A percentile compares a stretch with the other conserved stretches of the same genome.
These are phyloP conservation scores for Eretmochelys imbricata DNA, from an alignment of 2,113 vertebrate species.

Conservation along the genomic window DNA sequence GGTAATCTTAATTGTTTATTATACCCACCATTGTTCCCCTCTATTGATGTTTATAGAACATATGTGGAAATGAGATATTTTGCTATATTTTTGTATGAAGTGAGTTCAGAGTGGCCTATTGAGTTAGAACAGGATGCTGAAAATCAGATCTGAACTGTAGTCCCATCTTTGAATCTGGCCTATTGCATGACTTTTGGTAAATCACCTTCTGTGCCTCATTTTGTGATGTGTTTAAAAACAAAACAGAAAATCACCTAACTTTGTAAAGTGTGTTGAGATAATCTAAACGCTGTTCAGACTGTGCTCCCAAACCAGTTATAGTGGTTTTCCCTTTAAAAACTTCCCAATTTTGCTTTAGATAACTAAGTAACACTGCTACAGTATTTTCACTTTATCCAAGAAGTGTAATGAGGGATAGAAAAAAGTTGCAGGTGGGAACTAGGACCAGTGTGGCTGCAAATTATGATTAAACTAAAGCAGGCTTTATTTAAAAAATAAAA, in stretches of 20 bases:
- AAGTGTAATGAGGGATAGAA: neutral
- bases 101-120: neutral
- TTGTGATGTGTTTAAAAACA: neutral
- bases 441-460: neutral
- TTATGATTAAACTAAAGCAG: neutral
- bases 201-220: neutral
- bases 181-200: neutral
- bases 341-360: neutral
- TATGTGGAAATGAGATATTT: neutral
- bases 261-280: neutral
- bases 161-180: neutral
- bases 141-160: neutral
- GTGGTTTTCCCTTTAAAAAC: too few relatives aligned
- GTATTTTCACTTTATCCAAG: neutral
- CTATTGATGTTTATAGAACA: constrained; percentile 16
- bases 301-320: too few relatives aligned
- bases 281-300: too few relatives aligned
- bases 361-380: neutral
- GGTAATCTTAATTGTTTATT: neutral
- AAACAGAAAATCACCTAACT: neutral
- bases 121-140: neutral
- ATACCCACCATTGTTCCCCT: neutral
- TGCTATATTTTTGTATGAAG: neutral
- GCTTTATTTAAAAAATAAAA: neutral
- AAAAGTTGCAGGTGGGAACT: neutral